A percentile compares a stretch with the other conserved stretches of the same genome.
Evolutionary conservation across 2,113 vertebrate species (phyloP).

Genomic region (Xenotilapia longispinis): DNA sequence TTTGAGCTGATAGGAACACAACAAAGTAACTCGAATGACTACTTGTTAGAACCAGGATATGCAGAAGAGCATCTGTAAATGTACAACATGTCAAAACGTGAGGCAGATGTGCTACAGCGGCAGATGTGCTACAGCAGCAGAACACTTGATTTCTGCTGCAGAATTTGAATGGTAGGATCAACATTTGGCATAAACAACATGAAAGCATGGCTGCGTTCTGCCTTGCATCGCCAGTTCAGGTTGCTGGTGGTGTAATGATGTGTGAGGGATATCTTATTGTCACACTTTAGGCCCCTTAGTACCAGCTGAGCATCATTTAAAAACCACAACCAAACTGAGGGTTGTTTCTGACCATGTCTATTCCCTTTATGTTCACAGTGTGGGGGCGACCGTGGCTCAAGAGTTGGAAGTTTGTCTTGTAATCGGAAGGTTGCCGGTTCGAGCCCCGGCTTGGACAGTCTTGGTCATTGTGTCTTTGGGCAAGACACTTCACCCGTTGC

Average conservation of each 20-base stretch:
- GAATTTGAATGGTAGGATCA: not conserved
- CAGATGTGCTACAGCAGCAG: not conserved
- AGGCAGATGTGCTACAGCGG: not conserved
- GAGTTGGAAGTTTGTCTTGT: not conserved
- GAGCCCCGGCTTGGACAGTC: rapidly evolving
- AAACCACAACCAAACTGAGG: not conserved
- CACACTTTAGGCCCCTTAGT: not conserved
- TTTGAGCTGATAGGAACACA: not conserved
- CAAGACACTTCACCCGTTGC: not conserved
- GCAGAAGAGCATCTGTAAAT: not conserved
- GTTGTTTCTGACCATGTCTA: not conserved
- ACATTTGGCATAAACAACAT: not conserved
- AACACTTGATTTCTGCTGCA: not conserved
- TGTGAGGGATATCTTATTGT: not conserved
- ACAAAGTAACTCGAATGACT: not conserved
- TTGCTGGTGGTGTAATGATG: not conserved
- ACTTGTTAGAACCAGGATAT: not conserved
- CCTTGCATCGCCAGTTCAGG: rapidly evolving
- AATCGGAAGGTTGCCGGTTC: not conserved
- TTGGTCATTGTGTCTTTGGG: not conserved
- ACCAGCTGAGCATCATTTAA: not conserved
- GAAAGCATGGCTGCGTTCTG: not conserved
- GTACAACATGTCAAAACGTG: not conserved
- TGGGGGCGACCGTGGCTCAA: not conserved
- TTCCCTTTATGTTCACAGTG: not conserved